phyloP scores from a whole-genome alignment of 2,113 vertebrate species.

The Morone chrysops region DNA sequence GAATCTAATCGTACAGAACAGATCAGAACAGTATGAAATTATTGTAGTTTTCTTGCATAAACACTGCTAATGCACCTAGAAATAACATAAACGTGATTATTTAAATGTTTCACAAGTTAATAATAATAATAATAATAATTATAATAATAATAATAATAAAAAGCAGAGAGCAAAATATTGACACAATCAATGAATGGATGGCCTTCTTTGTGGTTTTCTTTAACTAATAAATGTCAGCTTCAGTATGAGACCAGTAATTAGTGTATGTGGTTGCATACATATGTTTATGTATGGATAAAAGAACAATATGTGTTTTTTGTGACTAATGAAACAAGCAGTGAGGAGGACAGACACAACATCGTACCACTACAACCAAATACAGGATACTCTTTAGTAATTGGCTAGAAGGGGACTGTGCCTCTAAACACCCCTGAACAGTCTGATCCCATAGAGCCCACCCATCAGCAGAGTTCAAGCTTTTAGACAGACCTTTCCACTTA shows the following conservation, averaged over 20 bases:
- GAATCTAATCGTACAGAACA: neutral
- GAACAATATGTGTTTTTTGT: neutral
- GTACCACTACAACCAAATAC: conserved; percentile 19
- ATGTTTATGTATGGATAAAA: neutral
- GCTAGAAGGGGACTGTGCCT: conserved; percentile 24
- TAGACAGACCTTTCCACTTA: neutral
- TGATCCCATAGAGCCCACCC: neutral
- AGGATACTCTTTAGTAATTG: conserved; percentile 31
- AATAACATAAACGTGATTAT: neutral
- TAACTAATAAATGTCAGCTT: too few species aligned
- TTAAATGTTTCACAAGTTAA: neutral
- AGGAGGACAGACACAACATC: conserved; percentile 11
- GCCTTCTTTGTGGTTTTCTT: too few species aligned
- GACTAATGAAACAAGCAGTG: neutral
- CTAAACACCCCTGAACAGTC: conserved; percentile 1
- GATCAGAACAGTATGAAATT: neutral
- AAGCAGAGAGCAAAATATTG: too few species aligned
- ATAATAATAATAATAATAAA: too few species aligned
- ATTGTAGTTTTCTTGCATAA: neutral
- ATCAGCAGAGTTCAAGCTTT: conserved; percentile 6
- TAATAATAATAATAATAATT: neutral
- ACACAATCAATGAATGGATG: neutral
- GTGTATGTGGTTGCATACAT: too few species aligned
- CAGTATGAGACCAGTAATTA: too few species aligned
- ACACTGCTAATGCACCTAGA: neutral